A percentile compares a stretch with the other conserved stretches of the same genome.
These are phyloP conservation scores for Vireo altiloquus DNA, from an alignment of 2,113 vertebrate genomes.

Conservation along the genomic window DNA sequence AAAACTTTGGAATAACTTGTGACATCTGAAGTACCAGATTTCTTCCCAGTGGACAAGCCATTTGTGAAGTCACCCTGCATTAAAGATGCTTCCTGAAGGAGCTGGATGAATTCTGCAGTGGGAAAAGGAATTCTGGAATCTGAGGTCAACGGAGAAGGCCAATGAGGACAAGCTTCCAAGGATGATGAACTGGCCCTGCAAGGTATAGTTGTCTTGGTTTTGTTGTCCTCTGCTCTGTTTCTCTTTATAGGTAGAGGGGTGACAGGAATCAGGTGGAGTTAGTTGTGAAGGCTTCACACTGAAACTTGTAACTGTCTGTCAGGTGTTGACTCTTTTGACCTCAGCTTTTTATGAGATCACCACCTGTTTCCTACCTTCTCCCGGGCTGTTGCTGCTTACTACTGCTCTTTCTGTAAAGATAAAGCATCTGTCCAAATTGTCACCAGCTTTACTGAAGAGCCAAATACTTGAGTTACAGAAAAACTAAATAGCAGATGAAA, in stretches of 20 bases:
- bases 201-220: conserved; percentile 9
- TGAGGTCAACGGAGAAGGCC: background rate
- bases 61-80: background rate
- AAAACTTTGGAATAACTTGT: background rate
- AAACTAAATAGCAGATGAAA: background rate
- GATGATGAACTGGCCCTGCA: background rate
- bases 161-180: accelerated
- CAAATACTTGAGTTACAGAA: background rate
- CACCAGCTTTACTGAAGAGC: background rate
- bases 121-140: background rate
- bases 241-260: background rate
- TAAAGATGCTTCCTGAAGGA: background rate
- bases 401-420: background rate
- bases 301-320: background rate
- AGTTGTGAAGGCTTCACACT: background rate
- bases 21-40: background rate
- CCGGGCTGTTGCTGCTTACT: background rate
- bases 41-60: background rate
- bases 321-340: background rate
- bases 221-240: background rate
- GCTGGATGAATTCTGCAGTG: background rate
- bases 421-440: background rate
- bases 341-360: background rate
- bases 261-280: background rate
- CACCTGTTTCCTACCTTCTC: background rate